Base-by-base conservation (phyloP, 2,888 invertebrate species). In the Eurytoma californica region DNA sequence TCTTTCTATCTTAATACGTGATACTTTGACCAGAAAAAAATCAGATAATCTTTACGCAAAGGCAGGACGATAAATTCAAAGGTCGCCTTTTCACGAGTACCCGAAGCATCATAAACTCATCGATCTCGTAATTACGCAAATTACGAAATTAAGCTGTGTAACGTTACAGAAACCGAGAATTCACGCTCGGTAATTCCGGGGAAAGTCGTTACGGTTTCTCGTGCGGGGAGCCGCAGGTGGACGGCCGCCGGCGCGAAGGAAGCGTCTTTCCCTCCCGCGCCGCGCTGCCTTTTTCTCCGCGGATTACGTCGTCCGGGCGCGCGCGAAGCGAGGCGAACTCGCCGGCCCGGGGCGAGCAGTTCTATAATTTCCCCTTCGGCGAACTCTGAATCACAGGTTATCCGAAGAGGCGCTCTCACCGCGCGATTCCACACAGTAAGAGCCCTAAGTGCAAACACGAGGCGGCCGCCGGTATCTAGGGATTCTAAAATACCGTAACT, bases 281-380 rank as follows among this genome's bases (percentile, higher is more conserved):
- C n/a, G 24, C 51, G 1, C 47, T 47, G 14, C 39, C 39, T 39
- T 39, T 39, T 39, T 39, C 39, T 39, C 39, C 39, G 57, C n/a
- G 20, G 47, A 53, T 53, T 58, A 49, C 69, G 69, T 58, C 58
- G 69, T 58, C 39, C 18, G n/a, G 18, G 39, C 49, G 20, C 58
- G 14, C 13, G 18, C 18, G 58, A 18, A 24, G 18, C 5, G 24
- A 24, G 58, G 20, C 58, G 24, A 60, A 53, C 53, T 53, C 49
- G 20, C 18, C 7, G 3, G 58, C 20, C 24, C 24, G 51, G 28
- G 51, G 61, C 72, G 30, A 30, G 61, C 18, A 3, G 66, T 61
- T 68, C 76, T 76, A 76, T 76, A 76, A 76, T 69, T 69, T 76
- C 69, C 39, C 55, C 63, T 76, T 60, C 69, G 69, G 69, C 69